phyloP scores from a whole-genome alignment of 2,113 vertebrate species.

The Pachycephala philippinensis region DNA sequence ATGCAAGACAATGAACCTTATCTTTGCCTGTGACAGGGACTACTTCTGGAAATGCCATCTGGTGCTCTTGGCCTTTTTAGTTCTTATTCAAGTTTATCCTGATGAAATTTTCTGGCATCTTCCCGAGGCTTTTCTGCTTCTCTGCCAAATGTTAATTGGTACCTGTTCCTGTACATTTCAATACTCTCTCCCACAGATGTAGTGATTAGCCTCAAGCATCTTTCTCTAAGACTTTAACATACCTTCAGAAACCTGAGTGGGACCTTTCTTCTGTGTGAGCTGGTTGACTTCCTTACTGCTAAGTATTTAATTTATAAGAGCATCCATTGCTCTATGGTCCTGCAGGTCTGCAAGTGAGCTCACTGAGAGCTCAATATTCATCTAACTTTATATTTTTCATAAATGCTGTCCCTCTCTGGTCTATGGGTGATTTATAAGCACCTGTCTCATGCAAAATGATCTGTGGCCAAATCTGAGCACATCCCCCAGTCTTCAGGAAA shows the following conservation, averaged over 20 bases:
- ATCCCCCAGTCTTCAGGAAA: neutral
- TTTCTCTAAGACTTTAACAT: neutral
- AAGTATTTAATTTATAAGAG: neutral
- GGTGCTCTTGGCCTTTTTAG: neutral
- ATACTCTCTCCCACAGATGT: conserved; percentile 41
- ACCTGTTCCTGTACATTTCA: conserved; percentile 46
- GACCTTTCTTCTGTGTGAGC: neutral
- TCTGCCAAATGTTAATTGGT: conserved; percentile 57
- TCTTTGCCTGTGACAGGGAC: conserved; percentile 10
- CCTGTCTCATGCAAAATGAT: neutral
- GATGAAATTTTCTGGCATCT: conserved; percentile 59
- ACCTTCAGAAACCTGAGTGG: neutral
- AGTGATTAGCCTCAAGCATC: conserved; percentile 10
- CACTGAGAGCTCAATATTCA: neutral
- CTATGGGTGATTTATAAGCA: neutral
- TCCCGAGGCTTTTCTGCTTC: conserved; percentile 48
- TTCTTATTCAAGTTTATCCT: conserved; percentile 39
- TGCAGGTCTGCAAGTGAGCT: neutral
- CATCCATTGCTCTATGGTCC: neutral
- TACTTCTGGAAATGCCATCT: conserved; percentile 43
- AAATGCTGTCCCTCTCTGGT: neutral
- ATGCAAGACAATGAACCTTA: neutral
- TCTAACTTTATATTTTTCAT: neutral
- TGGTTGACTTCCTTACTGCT: neutral
- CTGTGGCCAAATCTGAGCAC: neutral